Conservation (phyloP, 2,113 vertebrate species). For the Ceuthmochares aereus region DNA sequence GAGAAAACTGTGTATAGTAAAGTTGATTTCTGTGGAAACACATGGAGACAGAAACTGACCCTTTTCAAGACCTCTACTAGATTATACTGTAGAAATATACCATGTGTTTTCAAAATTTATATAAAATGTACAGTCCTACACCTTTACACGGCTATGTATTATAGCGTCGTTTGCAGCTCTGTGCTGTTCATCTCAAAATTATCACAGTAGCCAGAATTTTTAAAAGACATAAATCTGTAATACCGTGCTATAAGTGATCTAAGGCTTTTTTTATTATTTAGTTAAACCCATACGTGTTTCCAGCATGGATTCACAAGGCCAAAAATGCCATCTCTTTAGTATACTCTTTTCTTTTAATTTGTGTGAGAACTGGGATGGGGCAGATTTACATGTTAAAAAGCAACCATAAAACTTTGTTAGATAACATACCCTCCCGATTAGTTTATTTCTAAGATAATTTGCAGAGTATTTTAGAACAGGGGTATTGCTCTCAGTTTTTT, state of each 20-base stretch:
- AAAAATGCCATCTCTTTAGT: background rate
- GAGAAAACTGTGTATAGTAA: slow-evolving; percentile 7
- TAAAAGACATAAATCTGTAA: background rate
- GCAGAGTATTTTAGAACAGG: background rate
- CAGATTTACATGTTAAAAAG: background rate
- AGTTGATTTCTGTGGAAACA: background rate
- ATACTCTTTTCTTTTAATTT: background rate
- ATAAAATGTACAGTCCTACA: background rate
- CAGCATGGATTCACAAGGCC: slow-evolving; percentile 19
- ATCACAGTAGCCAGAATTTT: slow-evolving; percentile 34
- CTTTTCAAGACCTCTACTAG: slow-evolving; percentile 13
- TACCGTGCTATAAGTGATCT: slow-evolving; percentile 9
- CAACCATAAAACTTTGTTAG: background rate
- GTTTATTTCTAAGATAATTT: background rate
- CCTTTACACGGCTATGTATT: background rate
- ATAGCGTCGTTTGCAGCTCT: slow-evolving; percentile 45
- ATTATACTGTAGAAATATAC: background rate
- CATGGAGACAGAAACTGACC: background rate
- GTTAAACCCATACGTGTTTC: background rate
- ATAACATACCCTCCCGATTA: background rate
- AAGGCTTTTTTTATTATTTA: background rate
- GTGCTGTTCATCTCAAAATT: slow-evolving; percentile 57
- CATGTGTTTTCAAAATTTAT: slow-evolving; percentile 23
- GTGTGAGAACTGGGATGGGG: slow-evolving; percentile 8
- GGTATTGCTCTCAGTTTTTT: background rate